Evolutionary conservation across 2,113 vertebrate species (phyloP).

Genomic region (Amphiprion percula): DNA sequence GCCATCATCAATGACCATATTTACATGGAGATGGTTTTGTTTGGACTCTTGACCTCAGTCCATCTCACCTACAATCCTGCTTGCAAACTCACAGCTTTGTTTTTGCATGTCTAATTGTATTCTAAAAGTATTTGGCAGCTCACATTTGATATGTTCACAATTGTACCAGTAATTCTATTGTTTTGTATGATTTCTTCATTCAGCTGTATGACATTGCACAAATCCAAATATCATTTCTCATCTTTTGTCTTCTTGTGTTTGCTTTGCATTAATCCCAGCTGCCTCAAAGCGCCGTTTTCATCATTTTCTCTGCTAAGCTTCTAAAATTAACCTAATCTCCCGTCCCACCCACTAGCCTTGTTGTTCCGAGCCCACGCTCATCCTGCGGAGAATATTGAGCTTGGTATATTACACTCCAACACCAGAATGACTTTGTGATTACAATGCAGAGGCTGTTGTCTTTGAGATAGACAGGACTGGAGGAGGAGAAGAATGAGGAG

Average conservation of each 20-base stretch:
- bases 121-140: constrained; percentile 29
- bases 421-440: constrained; percentile 48
- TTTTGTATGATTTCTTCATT: constrained; percentile 54
- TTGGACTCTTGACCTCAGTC: neutral
- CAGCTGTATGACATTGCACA: constrained; percentile 46
- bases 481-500: constrained; percentile 10
- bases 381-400: constrained; percentile 3
- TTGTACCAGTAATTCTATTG: constrained; percentile 60
- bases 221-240: constrained; percentile 53
- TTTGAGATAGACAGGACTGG: constrained; percentile 65
- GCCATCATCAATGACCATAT: neutral
- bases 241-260: constrained; percentile 39
- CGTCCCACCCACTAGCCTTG: constrained; percentile 33
- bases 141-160: constrained; percentile 46
- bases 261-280: constrained; percentile 42
- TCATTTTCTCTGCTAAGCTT: constrained; percentile 47
- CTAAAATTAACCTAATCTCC: constrained; percentile 63
- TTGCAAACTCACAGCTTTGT: constrained; percentile 7
- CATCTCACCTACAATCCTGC: neutral
- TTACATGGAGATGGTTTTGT: neutral
- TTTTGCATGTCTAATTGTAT: constrained; percentile 18
- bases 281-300: constrained; percentile 4
- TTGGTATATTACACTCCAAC: constrained; percentile 31
- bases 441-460: constrained; percentile 59
- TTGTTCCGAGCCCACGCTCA: constrained; percentile 23